These are phyloP conservation scores for Takifugu bimaculatus DNA, from an alignment of 2,113 vertebrate genomes.

Conservation along the genomic window DNA sequence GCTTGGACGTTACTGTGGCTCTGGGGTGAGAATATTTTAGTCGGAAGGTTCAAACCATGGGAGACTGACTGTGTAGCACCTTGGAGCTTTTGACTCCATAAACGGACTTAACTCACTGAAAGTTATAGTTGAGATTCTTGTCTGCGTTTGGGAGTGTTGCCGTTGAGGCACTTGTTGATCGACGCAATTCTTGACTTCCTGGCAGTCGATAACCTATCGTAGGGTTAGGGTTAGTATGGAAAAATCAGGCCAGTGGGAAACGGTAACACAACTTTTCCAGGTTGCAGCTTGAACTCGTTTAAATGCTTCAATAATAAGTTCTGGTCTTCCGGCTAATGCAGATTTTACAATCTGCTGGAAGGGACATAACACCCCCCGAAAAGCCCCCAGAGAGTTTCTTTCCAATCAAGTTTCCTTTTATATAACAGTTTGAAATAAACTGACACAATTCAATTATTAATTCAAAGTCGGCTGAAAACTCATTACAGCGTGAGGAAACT, in stretches of 20 bases:
- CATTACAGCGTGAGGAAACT: conserved; percentile 44
- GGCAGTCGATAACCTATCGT: conserved; percentile 20
- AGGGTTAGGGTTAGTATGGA: not conserved
- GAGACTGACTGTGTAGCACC: not conserved
- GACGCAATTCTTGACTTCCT: conserved; percentile 22
- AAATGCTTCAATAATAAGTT: conserved; percentile 58
- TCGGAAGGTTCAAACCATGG: not conserved
- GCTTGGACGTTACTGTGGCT: conserved; percentile 93
- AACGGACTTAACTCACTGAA: conserved; percentile 31
- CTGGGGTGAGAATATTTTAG: conserved; percentile 80
- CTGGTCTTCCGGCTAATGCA: conserved; percentile 30
- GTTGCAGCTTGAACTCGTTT: conserved; percentile 66
- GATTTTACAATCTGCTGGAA: conserved; percentile 41
- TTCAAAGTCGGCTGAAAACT: conserved; percentile 50
- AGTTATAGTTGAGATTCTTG: conserved; percentile 22
- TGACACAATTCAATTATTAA: conserved; percentile 49
- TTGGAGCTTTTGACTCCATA: conserved; percentile 20
- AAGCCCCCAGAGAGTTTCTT: conserved; percentile 36
- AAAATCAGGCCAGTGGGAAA: conserved; percentile 35
- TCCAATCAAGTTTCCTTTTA: conserved; percentile 66
- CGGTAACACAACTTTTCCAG: conserved; percentile 43
- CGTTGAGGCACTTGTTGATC: conserved; percentile 24
- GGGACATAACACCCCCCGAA: conserved; percentile 27
- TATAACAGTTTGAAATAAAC: conserved; percentile 54
- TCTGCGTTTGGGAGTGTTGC: conserved; percentile 33